phyloP scores from a whole-genome alignment of 1,140 invertebrate species.

The Eriosoma lanigerum region DNA sequence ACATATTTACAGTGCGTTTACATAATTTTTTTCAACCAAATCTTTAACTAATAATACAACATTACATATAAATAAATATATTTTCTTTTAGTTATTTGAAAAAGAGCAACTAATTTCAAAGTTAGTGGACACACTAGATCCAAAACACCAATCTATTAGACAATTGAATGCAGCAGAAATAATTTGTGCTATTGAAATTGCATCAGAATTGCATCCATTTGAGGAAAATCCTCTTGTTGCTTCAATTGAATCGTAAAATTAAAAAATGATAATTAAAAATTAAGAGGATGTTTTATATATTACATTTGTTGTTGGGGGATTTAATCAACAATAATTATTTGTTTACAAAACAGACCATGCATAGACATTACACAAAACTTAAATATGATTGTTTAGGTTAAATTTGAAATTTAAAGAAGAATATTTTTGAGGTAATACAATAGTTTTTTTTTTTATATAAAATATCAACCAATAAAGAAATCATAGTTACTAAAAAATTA shows the following conservation, averaged over 20 bases:
- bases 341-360: too few species aligned
- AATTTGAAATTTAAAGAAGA: too few species aligned
- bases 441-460: too few species aligned
- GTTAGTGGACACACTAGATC: constrained; percentile 77
- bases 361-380: too few species aligned
- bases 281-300: too few species aligned
- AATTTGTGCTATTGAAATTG: constrained; percentile 62
- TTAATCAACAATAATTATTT: background rate
- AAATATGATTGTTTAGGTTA: too few species aligned
- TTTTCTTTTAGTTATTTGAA: constrained; percentile 81
- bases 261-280: too few species aligned
- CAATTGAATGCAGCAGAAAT: constrained; percentile 81
- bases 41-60: background rate
- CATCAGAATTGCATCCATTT: constrained; percentile 34
- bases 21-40: background rate
- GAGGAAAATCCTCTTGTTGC: constrained; percentile 43
- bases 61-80: constrained; percentile 18
- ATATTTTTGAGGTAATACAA: too few species aligned
- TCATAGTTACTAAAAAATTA: too few species aligned
- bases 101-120: constrained; percentile 81
- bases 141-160: constrained; percentile 70
- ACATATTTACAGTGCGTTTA: constrained; percentile 75
- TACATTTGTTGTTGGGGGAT: background rate
- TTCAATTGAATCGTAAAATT: constrained; percentile 47
- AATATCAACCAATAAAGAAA: too few species aligned